Conservation (phyloP, 2,797 vertebrate species). For the Tiaroga cobitis region DNA sequence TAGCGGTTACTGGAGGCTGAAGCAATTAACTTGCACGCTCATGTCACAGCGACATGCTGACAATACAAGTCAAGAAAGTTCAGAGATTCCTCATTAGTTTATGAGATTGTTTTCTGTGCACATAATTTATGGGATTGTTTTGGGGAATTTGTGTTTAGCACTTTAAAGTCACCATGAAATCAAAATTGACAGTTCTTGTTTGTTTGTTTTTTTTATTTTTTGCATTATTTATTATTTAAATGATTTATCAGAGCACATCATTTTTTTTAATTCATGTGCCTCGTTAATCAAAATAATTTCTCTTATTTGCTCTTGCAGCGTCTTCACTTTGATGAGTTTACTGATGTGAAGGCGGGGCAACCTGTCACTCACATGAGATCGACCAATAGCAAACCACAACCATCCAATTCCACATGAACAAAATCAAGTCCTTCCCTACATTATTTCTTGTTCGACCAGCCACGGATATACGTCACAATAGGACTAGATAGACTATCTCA, state of each 20-base stretch:
- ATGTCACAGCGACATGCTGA: slow-evolving; percentile 38
- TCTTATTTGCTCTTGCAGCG: too few relatives aligned
- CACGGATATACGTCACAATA: background rate
- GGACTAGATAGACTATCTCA: background rate
- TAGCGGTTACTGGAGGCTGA: slow-evolving; percentile 45
- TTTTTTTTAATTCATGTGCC: background rate
- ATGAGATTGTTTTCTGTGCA: background rate
- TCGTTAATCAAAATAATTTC: background rate
- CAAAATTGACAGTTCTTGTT: background rate
- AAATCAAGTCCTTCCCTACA: background rate
- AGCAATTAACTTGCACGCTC: slow-evolving; percentile 42
- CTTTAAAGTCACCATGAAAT: background rate
- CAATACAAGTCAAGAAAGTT: slow-evolving; percentile 45
- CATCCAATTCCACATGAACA: background rate
- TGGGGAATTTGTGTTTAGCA: background rate
- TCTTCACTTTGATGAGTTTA: too few relatives aligned
- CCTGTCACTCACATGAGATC: background rate
- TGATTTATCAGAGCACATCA: background rate
- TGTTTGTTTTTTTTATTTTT: too few relatives aligned
- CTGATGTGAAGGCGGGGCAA: too few relatives aligned
- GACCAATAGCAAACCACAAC: background rate
- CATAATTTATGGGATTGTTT: slow-evolving; percentile 21
- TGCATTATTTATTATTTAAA: background rate
- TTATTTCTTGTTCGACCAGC: background rate
- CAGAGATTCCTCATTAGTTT: slow-evolving; percentile 41